Conservation (phyloP, 2,888 invertebrate species). For the Matsumyia berberina region DNA sequence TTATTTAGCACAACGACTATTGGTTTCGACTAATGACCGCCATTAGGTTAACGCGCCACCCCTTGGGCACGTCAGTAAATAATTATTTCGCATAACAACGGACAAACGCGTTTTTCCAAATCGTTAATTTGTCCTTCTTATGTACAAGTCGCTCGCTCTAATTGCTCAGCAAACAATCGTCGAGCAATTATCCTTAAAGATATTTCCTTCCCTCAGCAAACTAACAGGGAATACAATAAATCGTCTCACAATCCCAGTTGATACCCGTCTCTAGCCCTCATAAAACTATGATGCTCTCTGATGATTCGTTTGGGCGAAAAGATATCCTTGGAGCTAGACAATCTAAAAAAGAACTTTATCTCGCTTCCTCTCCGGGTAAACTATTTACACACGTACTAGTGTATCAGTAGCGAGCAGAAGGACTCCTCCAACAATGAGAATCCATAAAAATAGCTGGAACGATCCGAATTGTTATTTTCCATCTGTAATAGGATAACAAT, state of each 20-base stretch:
- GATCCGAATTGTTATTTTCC: constrained; percentile 67
- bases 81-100: constrained; percentile 49
- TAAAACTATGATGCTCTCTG: constrained; percentile 45
- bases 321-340: constrained; percentile 20
- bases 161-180: constrained; percentile 63
- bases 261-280: constrained; percentile 41
- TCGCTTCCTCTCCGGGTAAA: neutral
- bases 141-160: constrained; percentile 43
- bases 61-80: constrained; percentile 27
- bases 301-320: constrained; percentile 20
- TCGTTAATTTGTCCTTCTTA: constrained; percentile 53
- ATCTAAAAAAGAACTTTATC: constrained; percentile 20
- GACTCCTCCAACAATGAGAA: constrained; percentile 31
- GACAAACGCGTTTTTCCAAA: constrained; percentile 49
- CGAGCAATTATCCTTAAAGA: constrained; percentile 64
- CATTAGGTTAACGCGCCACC: constrained; percentile 39
- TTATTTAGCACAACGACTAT: constrained; percentile 54
- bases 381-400: neutral
- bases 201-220: constrained; percentile 28
- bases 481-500: constrained; percentile 65
- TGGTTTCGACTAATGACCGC: constrained; percentile 65
- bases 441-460: constrained; percentile 50
- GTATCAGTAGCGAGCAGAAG: neutral
- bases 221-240: constrained; percentile 36
- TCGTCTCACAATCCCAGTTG: constrained; percentile 52